Evolutionary conservation across 2,113 vertebrate genomes (phyloP), one percentile per base, ranked within the genome.

Genomic region (Burhinus oedicnemus): DNA sequence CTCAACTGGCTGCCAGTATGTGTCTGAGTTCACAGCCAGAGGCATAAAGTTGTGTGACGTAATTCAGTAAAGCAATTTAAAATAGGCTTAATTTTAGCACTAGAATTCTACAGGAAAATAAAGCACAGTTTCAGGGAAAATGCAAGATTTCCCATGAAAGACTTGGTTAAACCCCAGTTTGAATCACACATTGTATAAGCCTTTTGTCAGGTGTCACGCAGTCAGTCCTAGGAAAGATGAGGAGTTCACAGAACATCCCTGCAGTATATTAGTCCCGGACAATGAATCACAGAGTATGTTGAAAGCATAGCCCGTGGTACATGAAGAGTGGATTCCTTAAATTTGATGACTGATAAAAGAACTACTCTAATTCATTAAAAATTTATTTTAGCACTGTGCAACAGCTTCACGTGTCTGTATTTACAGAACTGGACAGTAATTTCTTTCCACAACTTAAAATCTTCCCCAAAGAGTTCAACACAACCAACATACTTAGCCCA

Each of bases 1-100:
- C n/a, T 78, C n/a, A 77, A 0, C 18, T 27, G 22, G 8, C 27
- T 90, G 76, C 20, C 45, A 44, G 34, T 26, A 44, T 0, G 0
- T 47, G 44, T 68, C 62, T 60, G 26, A 87, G 70, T 42, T 87
- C 72, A 71, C 19, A 90, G 65, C 9, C 58, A 82, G 45, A 61
- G 32, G 18, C 30, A 58, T 5, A 30, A 57, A n/a, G 27, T 3
- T 49, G 16, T 72, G 21, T 68, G 55, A 78, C 1, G 3, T 25
- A 54, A 51, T 80, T 88, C 64, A 77, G 52, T 30, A 77, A 66
- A 88, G 32, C 40, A 38, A 44, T 66, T 95, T 88, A 44, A 92
- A 95, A 68, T 30, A 55, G 30, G 36, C 51, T 82, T 70, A n/a
- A 61, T 74, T 81, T 64, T 68, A 92, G 19, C 36, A 68, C 12